phyloP scores from a whole-genome alignment of 2,888 invertebrate species.

The Tryphoninae sp. region DNA sequence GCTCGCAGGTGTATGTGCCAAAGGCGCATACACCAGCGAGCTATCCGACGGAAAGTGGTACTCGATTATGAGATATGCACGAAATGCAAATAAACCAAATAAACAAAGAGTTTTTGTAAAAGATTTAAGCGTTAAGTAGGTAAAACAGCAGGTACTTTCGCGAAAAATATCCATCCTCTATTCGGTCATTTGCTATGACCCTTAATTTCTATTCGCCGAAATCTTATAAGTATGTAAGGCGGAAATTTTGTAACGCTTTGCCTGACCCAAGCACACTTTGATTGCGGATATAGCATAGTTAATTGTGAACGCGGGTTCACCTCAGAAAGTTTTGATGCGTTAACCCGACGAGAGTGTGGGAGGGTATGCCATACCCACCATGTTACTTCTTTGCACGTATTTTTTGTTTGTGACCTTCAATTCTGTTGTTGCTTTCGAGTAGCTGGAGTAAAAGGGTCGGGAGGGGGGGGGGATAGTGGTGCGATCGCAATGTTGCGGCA shows the following conservation, averaged over 20 bases:
- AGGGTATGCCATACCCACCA: too few relatives aligned
- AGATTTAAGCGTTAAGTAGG: slow-evolving; percentile 20
- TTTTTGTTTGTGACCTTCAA: too few relatives aligned
- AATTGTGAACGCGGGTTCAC: slow-evolving; percentile 63
- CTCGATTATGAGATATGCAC: slow-evolving; percentile 1
- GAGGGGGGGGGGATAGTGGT: too few relatives aligned
- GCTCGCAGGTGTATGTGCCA: too few relatives aligned
- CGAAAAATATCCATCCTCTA: slow-evolving; percentile 57
- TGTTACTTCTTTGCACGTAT: too few relatives aligned
- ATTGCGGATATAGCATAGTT: slow-evolving; percentile 60
- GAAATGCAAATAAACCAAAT: not conserved
- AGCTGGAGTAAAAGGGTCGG: too few relatives aligned
- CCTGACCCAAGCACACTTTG: slow-evolving; percentile 61
- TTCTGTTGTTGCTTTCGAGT: too few relatives aligned
- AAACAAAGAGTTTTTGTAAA: not conserved
- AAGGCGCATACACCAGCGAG: too few relatives aligned
- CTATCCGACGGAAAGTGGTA: too few relatives aligned
- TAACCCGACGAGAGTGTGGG: too few relatives aligned
- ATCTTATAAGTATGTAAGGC: slow-evolving; percentile 64
- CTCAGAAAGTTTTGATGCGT: slow-evolving; percentile 56
- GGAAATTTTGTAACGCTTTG: slow-evolving; percentile 60
- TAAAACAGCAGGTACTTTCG: slow-evolving; percentile 23
- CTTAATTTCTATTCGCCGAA: slow-evolving; percentile 49
- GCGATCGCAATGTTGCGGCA: too few relatives aligned
- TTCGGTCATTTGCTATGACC: slow-evolving; percentile 35